Evolutionary conservation across 2,888 invertebrate genomes (phyloP).

Genomic region (Drosophila phalerata): DNA sequence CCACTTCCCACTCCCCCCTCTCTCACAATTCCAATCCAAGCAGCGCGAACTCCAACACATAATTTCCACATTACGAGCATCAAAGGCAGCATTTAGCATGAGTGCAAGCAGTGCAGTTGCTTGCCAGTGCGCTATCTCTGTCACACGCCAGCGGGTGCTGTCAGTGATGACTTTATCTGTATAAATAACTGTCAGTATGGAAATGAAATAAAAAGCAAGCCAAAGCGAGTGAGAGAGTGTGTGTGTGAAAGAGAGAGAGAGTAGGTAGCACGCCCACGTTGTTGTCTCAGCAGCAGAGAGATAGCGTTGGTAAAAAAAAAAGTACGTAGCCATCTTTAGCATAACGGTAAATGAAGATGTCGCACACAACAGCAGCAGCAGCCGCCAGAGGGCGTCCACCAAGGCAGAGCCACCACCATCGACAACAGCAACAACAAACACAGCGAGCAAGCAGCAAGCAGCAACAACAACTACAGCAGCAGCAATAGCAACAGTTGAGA

Average conservation of each 20-base stretch:
- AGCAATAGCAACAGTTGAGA: slow-evolving; percentile 16
- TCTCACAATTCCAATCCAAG: slow-evolving; percentile 15
- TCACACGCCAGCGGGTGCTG: slow-evolving; percentile 54
- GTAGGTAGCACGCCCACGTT: slow-evolving; percentile 41
- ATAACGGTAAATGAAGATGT: slow-evolving; percentile 48
- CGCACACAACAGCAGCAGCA: slow-evolving; percentile 42
- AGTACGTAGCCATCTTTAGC: slow-evolving; percentile 55
- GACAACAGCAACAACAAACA: slow-evolving; percentile 28
- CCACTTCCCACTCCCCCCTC: slow-evolving; percentile 1
- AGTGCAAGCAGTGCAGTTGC: not conserved
- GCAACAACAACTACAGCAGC: slow-evolving; percentile 8
- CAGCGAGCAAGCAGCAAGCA: slow-evolving; percentile 5
- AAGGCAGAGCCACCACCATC: slow-evolving; percentile 56
- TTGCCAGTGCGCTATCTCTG: slow-evolving; percentile 2
- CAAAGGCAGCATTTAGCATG: slow-evolving; percentile 42
- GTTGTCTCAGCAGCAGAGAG: slow-evolving; percentile 33
- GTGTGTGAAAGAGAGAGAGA: slow-evolving; percentile 4
- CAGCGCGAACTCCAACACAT: slow-evolving; percentile 71
- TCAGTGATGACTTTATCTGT: slow-evolving; percentile 83
- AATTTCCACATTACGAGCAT: slow-evolving; percentile 59
- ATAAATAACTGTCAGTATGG: slow-evolving; percentile 80
- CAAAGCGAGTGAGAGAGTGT: slow-evolving; percentile 7
- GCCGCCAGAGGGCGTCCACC: slow-evolving; percentile 66
- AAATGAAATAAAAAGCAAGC: slow-evolving; percentile 41
- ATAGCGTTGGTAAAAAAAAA: slow-evolving; percentile 36